phyloP scores from a whole-genome alignment of 2,113 vertebrate species.

The Cathartes aura region DNA sequence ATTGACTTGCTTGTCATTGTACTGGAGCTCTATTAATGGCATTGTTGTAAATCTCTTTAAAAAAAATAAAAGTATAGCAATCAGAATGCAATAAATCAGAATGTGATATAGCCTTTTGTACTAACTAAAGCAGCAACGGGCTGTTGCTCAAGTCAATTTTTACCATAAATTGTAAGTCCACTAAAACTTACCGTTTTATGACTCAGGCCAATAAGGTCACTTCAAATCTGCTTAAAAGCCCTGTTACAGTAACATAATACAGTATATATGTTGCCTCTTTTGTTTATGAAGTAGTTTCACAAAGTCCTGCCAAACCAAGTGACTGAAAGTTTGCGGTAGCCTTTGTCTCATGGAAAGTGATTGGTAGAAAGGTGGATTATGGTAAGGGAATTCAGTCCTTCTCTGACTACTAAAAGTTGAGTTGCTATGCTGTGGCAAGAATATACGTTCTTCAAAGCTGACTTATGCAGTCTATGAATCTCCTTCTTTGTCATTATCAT shows the following conservation, averaged over 20 bases:
- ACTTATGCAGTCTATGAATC: neutral
- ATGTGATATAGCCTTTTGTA: neutral
- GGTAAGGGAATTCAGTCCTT: neutral
- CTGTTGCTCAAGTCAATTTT: neutral
- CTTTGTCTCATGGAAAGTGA: neutral
- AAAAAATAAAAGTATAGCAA: neutral
- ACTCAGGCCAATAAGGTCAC: neutral
- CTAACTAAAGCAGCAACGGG: neutral
- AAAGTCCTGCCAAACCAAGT: neutral
- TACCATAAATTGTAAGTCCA: neutral
- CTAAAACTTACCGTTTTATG: neutral
- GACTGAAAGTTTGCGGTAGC: neutral
- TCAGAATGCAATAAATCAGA: neutral
- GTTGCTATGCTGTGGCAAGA: neutral
- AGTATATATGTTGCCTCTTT: neutral
- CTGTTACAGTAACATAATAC: conserved; percentile 13
- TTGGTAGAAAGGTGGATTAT: neutral
- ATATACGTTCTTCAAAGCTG: neutral
- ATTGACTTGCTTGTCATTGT: neutral
- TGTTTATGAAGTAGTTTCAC: neutral
- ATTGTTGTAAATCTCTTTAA: neutral
- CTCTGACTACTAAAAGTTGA: neutral
- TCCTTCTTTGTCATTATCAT: neutral
- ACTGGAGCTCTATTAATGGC: neutral
- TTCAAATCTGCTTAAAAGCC: neutral